Conservation (phyloP, 2,888 invertebrate species). For the Seira musarum region DNA sequence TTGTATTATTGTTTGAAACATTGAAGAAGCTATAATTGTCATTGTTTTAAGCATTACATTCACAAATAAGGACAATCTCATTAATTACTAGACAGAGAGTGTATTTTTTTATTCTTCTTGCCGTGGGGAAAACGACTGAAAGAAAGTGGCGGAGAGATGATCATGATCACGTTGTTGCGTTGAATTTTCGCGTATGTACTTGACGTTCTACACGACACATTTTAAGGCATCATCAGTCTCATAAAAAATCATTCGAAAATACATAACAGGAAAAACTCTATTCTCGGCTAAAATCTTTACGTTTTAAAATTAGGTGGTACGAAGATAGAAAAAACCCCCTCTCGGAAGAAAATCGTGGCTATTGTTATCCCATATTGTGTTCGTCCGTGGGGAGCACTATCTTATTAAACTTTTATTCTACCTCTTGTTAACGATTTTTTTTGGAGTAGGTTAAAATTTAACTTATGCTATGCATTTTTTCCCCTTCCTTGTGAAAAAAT, state of each 20-base stretch:
- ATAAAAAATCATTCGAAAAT: background rate
- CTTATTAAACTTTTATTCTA: conserved; percentile 12
- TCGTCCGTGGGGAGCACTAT: conserved; percentile 11
- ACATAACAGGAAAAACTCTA: background rate
- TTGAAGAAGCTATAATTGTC: conserved; percentile 47
- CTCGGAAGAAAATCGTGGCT: background rate
- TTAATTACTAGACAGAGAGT: conserved; percentile 55
- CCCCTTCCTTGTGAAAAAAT: background rate
- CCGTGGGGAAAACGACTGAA: conserved; percentile 29
- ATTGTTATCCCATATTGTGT: conserved; percentile 15
- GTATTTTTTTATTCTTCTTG: background rate
- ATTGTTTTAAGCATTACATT: conserved; percentile 40
- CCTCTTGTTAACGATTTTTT: background rate
- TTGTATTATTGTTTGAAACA: conserved; percentile 6
- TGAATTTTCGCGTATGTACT: background rate
- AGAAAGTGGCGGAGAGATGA: conserved; percentile 14
- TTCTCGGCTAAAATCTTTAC: too few species aligned
- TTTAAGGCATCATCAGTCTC: background rate
- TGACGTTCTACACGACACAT: conserved; percentile 14
- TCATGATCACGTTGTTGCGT: background rate
- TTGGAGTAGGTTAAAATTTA: background rate
- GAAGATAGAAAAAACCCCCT: background rate
- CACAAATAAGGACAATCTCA: conserved; percentile 58
- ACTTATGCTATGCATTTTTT: background rate
- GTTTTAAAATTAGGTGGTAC: background rate